phyloP scores from a whole-genome alignment of 2,797 vertebrate species.

The Pagetopsis macropterus region DNA sequence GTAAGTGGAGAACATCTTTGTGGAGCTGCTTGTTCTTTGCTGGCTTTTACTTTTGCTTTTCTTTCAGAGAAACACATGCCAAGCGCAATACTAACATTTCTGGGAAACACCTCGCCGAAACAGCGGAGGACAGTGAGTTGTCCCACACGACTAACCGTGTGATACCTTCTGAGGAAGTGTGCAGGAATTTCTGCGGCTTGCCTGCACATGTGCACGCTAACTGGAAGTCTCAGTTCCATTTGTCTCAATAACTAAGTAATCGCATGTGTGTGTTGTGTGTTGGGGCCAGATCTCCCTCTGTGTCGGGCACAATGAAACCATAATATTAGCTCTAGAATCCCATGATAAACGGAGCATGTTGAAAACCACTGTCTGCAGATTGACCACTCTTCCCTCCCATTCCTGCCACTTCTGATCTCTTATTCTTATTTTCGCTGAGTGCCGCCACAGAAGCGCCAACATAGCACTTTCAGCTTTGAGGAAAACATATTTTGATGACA shows the following conservation, averaged over 20 bases:
- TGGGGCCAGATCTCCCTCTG: slow-evolving; percentile 67
- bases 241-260: slow-evolving; percentile 44
- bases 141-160: slow-evolving; percentile 36
- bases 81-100: slow-evolving; percentile 63
- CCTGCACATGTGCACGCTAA: slow-evolving; percentile 41
- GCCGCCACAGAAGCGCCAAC: slow-evolving; percentile 53
- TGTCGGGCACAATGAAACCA: slow-evolving; percentile 67
- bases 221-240: slow-evolving; percentile 49
- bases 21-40: slow-evolving; percentile 41
- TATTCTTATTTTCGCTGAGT: slow-evolving; percentile 44
- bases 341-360: slow-evolving; percentile 63
- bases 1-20: slow-evolving; percentile 33
- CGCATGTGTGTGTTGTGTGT: slow-evolving; percentile 34
- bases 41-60: slow-evolving; percentile 42
- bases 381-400: slow-evolving; percentile 61
- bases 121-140: slow-evolving; percentile 24
- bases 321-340: slow-evolving; percentile 74
- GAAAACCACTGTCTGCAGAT: slow-evolving; percentile 76
- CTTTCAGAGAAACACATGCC: slow-evolving; percentile 45
- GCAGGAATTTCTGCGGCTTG: slow-evolving; percentile 63
- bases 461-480: slow-evolving; percentile 49
- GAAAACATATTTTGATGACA: slow-evolving; percentile 72
- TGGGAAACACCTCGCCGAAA: slow-evolving; percentile 58
- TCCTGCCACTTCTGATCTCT: slow-evolving; percentile 67
- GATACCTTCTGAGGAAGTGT: slow-evolving; percentile 43